Percentiles rank a stretch among this genome's conserved stretches.
These are phyloP conservation scores for Tanytarsus gracilentus DNA, from an alignment of 2,888 invertebrate species.

Conservation along the genomic window DNA sequence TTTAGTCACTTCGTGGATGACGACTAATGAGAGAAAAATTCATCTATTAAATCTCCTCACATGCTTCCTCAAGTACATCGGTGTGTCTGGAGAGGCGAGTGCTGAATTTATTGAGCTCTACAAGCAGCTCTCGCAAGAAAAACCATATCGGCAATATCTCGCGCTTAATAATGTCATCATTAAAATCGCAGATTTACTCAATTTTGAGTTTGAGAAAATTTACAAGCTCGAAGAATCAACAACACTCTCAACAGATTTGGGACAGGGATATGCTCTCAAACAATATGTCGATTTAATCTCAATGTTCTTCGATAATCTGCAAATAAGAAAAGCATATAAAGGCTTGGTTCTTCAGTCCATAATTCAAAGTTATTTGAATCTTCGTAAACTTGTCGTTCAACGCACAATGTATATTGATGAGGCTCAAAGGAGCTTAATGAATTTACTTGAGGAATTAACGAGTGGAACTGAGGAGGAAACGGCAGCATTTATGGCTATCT, in stretches of 20 bases:
- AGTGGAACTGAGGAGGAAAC: slow-evolving; percentile 90
- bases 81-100: slow-evolving; percentile 81
- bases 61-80: slow-evolving; percentile 76
- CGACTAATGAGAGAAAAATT: slow-evolving; percentile 58
- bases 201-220: slow-evolving; percentile 78
- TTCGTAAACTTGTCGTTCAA: slow-evolving; percentile 85
- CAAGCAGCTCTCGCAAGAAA: slow-evolving; percentile 70
- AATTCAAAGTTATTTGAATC: slow-evolving; percentile 84
- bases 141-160: slow-evolving; percentile 90
- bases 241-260: slow-evolving; percentile 85
- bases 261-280: slow-evolving; percentile 87
- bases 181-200: slow-evolving; percentile 75
- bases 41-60: slow-evolving; percentile 78
- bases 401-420: slow-evolving; percentile 91
- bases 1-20: slow-evolving; percentile 69
- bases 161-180: slow-evolving; percentile 78
- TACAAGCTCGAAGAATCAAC: slow-evolving; percentile 86
- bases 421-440: slow-evolving; percentile 88
- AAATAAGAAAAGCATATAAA: slow-evolving; percentile 84
- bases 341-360: slow-evolving; percentile 56
- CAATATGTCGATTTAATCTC: slow-evolving; percentile 81
- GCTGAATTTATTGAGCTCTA: slow-evolving; percentile 84
- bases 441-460: slow-evolving; percentile 91
- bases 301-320: slow-evolving; percentile 77
- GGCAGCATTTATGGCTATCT: slow-evolving; percentile 92